Percentiles rank a stretch among this genome's conserved stretches.
These are phyloP conservation scores for Nowickia ferox DNA, from an alignment of 2,888 invertebrate species.

Conservation along the genomic window DNA sequence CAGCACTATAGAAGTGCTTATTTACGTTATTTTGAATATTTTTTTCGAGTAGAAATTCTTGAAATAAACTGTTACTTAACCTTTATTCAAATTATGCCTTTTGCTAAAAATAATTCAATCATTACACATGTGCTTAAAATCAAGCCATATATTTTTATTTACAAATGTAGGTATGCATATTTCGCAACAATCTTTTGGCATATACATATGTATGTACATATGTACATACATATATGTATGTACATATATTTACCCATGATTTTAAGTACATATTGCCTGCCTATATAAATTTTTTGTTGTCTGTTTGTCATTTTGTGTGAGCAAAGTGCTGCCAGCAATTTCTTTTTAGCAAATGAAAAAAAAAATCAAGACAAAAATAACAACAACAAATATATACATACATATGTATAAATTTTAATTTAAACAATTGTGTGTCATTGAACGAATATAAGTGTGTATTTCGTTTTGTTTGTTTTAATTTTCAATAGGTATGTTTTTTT, in stretches of 20 bases:
- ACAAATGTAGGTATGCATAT: background rate
- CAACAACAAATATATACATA: constrained; percentile 6
- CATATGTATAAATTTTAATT: constrained; percentile 48
- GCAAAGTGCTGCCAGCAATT: constrained; percentile 36
- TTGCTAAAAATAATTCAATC: constrained; percentile 4
- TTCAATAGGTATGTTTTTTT: constrained; percentile 26
- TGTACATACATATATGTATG: background rate
- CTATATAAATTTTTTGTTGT: background rate
- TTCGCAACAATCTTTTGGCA: too few species aligned
- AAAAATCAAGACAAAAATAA: constrained; percentile 34
- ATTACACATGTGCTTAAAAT: constrained; percentile 22
- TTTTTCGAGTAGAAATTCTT: background rate
- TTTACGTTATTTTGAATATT: background rate
- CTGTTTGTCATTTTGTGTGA: constrained; percentile 2
- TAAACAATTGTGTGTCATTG: constrained; percentile 62
- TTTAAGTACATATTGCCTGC: background rate
- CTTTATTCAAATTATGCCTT: background rate
- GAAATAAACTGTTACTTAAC: constrained; percentile 11
- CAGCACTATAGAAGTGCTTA: background rate
- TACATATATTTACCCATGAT: background rate
- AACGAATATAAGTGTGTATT: constrained; percentile 30
- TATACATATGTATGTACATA: background rate
- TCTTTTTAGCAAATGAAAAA: constrained; percentile 16
- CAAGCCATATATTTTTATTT: background rate
- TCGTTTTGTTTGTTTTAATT: constrained; percentile 31